Percentiles rank a stretch among this genome's conserved stretches.
Evolutionary conservation across 2,113 vertebrate genomes (phyloP).

Genomic region (Aegithalos caudatus): DNA sequence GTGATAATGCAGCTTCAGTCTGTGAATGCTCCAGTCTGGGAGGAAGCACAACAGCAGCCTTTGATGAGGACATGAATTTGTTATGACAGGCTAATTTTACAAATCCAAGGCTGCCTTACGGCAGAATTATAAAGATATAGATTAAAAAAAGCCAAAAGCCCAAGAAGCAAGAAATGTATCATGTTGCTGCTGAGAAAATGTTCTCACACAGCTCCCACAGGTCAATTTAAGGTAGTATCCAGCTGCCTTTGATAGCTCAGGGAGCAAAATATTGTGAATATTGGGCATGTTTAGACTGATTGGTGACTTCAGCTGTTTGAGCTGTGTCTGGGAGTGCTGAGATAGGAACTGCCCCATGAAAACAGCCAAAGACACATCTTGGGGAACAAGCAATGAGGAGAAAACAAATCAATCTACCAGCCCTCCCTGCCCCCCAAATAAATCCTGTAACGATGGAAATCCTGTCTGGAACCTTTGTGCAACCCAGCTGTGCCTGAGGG

Average conservation of each 20-base stretch:
- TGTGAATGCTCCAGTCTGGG: constrained; percentile 23
- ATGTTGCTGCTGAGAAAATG: background rate
- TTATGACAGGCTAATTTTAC: constrained; percentile 68
- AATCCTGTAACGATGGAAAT: background rate
- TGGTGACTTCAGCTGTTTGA: background rate
- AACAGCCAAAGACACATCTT: background rate
- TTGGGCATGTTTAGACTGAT: background rate
- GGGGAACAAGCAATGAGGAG: background rate
- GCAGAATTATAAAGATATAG: constrained; percentile 48
- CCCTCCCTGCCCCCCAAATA: background rate
- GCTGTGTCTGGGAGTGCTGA: background rate
- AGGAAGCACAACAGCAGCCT: constrained; percentile 44
- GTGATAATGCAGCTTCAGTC: constrained; percentile 34
- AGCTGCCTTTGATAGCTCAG: background rate
- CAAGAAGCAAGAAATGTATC: background rate
- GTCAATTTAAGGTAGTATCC: constrained; percentile 10
- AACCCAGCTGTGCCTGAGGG: background rate
- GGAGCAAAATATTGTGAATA: background rate
- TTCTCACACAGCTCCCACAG: background rate
- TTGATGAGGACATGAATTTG: constrained; percentile 69
- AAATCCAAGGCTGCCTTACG: constrained; percentile 51
- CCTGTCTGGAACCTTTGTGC: background rate
- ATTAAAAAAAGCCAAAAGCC: background rate
- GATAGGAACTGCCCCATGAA: background rate
- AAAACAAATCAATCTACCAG: background rate